Evolutionary conservation across 2,888 invertebrate species (phyloP), one percentile per base, ranked within the genome.

Genomic region (Atrina japonica): DNA sequence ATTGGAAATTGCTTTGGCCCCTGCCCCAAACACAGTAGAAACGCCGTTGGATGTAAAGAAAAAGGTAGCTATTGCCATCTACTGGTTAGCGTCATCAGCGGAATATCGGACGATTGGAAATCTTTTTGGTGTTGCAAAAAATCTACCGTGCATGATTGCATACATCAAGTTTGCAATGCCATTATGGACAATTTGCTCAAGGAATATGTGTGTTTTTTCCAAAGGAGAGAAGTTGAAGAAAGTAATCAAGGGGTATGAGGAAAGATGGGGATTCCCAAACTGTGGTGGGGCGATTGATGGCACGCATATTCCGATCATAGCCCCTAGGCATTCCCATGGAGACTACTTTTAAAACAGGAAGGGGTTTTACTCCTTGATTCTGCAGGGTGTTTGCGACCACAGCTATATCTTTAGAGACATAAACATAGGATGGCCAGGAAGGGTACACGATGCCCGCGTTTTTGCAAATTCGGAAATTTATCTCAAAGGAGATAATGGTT

Each of bases 211-310:
- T 14, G 5, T 61, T 30, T 25, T 58, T 58, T 66, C 45, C 50
- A 16, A 18, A 45, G n/a, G 65, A n/a, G 53, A 40, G 60, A 67
- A 18, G 52, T 16, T n/a, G n/a, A 2, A 29, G 56, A 25, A 9
- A 21, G 58, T 60, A 11, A 56, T 66, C 21, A 35, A 50, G 14
- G 66, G 66, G 1, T 67, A 60, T 50, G 58, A 67, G 29, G 55
- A 61, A 18, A 40, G 7, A 50, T 71, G 61, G 56, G 66, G 41
- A 23, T 53, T 61, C 29, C n/a, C n/a, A n/a, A n/a, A n/a, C 35
- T 65, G 55, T 65, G 65, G 65, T 18, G 52, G 50, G 18, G 50
- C 52, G 3, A 67, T 67, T 11, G 68, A 68, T 61, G 63, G 29
- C 52, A 23, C 25, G 40, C 53, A 9, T 11, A 35, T 35, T 7